Conservation (phyloP, 2,797 vertebrate genomes). For the Spinus olivaceus region DNA sequence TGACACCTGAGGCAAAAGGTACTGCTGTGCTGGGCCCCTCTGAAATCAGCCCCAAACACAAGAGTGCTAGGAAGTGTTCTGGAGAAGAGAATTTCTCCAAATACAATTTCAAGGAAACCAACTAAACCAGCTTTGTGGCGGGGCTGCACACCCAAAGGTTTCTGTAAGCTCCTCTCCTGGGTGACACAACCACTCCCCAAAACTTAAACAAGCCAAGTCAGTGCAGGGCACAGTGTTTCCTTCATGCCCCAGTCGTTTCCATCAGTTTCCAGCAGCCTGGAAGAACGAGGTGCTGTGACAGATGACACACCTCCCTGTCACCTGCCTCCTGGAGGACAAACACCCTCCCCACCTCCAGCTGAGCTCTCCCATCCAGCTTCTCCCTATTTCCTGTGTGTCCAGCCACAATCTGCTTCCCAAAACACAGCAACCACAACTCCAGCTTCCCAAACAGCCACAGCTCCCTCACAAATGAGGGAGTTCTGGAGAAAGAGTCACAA, state of each 20-base stretch:
- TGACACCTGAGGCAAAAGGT: background rate
- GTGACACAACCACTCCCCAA: background rate
- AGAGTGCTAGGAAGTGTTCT: rapidly evolving
- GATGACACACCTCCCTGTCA: background rate
- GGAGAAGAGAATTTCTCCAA: background rate
- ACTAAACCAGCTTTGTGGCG: background rate
- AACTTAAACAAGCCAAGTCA: background rate
- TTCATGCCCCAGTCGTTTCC: background rate
- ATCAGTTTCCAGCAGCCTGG: background rate
- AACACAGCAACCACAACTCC: background rate
- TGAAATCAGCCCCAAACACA: background rate
- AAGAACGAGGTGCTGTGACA: background rate
- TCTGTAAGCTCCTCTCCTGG: background rate
- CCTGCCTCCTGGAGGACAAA: background rate
- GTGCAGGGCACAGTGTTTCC: background rate
- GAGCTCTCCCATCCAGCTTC: background rate
- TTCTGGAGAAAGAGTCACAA: background rate
- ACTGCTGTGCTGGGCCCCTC: background rate
- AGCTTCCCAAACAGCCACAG: background rate
- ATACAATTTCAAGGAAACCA: background rate
- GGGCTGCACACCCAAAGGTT: background rate
- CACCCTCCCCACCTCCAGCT: background rate
- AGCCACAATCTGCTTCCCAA: background rate
- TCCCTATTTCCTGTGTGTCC: background rate
- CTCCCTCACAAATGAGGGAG: background rate